A percentile compares a stretch with the other conserved stretches of the same genome.
Conservation (phyloP, 2,888 invertebrate species). For the Mechanitis messenoides region DNA sequence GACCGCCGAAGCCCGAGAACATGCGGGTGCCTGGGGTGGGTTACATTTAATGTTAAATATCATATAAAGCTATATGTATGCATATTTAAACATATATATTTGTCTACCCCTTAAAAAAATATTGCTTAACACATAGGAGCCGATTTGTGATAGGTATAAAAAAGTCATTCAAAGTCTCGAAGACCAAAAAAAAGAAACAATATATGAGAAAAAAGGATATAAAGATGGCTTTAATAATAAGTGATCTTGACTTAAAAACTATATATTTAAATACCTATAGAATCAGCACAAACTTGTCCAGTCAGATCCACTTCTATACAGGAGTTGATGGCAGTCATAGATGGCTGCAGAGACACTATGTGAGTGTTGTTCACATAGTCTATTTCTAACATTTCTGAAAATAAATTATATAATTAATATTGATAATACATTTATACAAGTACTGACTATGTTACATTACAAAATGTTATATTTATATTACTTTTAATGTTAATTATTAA, state of each 20-base stretch:
- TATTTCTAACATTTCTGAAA: slow-evolving; percentile 89
- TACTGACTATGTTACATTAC: neutral
- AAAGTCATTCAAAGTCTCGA: too few species aligned
- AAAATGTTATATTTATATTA: too few species aligned
- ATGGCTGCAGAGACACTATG: slow-evolving; percentile 88
- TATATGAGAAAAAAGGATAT: too few species aligned
- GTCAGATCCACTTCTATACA: slow-evolving; percentile 96
- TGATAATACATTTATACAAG: neutral
- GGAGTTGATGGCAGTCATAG: slow-evolving; percentile 97
- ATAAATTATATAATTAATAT: neutral
- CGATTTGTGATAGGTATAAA: too few species aligned
- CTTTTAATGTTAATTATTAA: too few species aligned
- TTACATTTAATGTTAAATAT: neutral
- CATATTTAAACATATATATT: too few species aligned
- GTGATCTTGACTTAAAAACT: neutral
- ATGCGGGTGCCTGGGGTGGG: slow-evolving; percentile 72
- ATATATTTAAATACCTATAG: slow-evolving; percentile 80
- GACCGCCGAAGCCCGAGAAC: slow-evolving; percentile 93
- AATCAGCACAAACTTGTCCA: slow-evolving; percentile 95
- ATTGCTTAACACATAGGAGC: too few species aligned
- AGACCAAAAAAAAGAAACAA: too few species aligned
- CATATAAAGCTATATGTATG: too few species aligned
- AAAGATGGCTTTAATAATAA: too few species aligned
- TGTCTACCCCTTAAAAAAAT: too few species aligned
- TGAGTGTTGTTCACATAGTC: slow-evolving; percentile 92